These are phyloP conservation scores for Tethea ocularis DNA, from an alignment of 2,888 invertebrate species.

Conservation along the genomic window DNA sequence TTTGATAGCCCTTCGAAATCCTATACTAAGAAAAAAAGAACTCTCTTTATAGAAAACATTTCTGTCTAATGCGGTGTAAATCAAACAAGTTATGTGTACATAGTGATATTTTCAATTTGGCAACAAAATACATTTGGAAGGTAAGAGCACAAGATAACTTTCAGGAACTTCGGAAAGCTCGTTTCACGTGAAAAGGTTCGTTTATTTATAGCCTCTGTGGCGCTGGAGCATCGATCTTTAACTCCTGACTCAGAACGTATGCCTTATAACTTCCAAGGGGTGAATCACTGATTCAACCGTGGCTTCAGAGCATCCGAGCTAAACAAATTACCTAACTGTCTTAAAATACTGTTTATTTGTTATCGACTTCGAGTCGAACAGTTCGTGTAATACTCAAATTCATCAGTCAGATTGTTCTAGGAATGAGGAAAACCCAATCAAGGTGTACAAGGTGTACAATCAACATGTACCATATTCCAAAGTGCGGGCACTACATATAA, in stretches of 20 bases:
- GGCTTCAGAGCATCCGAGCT: not conserved
- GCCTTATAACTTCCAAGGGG: slow-evolving; percentile 15
- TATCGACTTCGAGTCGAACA: not conserved
- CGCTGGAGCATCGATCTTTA: slow-evolving; percentile 46
- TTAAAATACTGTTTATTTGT: not conserved
- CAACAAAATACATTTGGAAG: slow-evolving; percentile 31
- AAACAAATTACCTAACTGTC: not conserved
- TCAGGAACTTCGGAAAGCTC: slow-evolving; percentile 25
- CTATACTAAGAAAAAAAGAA: no score
- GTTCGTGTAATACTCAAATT: not conserved
- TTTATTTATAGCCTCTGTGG: slow-evolving; percentile 54
- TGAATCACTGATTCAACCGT: slow-evolving; percentile 5
- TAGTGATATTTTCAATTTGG: slow-evolving; percentile 17
- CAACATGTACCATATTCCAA: not conserved
- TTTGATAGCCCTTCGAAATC: no score
- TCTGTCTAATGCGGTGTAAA: not conserved
- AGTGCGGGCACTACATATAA: not conserved
- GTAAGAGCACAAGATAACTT: slow-evolving; percentile 36
- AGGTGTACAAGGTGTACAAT: no score
- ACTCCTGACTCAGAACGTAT: slow-evolving; percentile 18
- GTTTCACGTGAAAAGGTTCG: slow-evolving; percentile 32
- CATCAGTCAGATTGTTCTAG: no score
- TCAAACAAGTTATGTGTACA: not conserved
- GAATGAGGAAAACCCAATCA: no score
- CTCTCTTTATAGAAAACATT: no score